A percentile compares a stretch with the other conserved stretches of the same genome.
phyloP scores from a whole-genome alignment of 2,797 vertebrate species.

The Oryzias sinensis region DNA sequence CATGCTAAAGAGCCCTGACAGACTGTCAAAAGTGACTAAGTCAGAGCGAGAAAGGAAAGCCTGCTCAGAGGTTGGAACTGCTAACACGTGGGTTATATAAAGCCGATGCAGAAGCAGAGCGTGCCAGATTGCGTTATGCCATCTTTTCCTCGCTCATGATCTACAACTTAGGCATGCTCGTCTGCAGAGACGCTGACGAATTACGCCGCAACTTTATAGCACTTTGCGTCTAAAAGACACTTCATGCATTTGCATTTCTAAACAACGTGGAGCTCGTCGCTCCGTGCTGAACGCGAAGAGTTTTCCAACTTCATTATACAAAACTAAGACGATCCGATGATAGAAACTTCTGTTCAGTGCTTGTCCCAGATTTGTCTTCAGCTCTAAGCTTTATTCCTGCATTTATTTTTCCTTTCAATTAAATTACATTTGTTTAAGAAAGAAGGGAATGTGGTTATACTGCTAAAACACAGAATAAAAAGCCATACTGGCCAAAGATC shows the following conservation, averaged over 20 bases:
- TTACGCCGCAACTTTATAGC: constrained; percentile 29
- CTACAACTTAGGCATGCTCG: constrained; percentile 80
- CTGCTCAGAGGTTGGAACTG: constrained; percentile 68
- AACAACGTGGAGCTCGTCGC: constrained; percentile 6
- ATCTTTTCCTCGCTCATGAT: constrained; percentile 78
- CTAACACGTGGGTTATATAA: constrained; percentile 87
- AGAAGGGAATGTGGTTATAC: too few relatives aligned
- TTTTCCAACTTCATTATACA: background rate
- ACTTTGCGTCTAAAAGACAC: constrained; percentile 35
- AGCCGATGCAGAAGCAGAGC: constrained; percentile 59
- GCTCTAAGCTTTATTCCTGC: too few relatives aligned
- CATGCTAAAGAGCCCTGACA: constrained; percentile 71
- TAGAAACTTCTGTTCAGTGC: too few relatives aligned
- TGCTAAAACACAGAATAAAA: too few relatives aligned
- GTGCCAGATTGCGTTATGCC: constrained; percentile 84
- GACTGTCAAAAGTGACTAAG: constrained; percentile 71
- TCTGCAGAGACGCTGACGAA: constrained; percentile 63
- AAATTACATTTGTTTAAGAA: too few relatives aligned
- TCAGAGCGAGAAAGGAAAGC: constrained; percentile 61
- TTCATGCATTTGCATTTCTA: constrained; percentile 23
- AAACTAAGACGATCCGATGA: background rate
- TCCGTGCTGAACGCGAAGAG: constrained; percentile 12
- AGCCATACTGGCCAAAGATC: too few relatives aligned
- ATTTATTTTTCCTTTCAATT: too few relatives aligned
- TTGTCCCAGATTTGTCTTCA: too few relatives aligned